These are phyloP conservation scores for Macrosteles quadrilineatus DNA, from an alignment of 1,140 invertebrate species.

Conservation along the genomic window DNA sequence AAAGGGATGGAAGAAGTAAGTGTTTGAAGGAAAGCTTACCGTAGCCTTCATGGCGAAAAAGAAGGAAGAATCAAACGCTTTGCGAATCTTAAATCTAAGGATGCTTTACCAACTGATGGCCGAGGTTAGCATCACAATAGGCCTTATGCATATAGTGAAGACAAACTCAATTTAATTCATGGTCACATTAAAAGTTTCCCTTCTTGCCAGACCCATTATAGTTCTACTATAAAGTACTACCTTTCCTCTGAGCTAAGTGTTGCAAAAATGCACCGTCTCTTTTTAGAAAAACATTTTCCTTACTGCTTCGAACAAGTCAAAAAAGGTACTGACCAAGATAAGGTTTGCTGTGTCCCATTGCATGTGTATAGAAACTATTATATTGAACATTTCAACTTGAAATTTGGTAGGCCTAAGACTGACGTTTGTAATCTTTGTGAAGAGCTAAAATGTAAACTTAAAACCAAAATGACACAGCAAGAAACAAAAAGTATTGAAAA, in stretches of 20 bases:
- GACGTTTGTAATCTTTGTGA: conserved; percentile 34
- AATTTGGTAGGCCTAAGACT: conserved; percentile 39
- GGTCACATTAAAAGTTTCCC: conserved; percentile 29
- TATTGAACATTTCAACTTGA: conserved; percentile 39
- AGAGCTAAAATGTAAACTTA: conserved; percentile 33
- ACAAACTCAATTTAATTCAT: conserved; percentile 23
- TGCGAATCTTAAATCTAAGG: not conserved
- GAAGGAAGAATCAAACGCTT: conserved; percentile 14
- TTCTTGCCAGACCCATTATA: conserved; percentile 18
- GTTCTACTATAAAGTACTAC: conserved; percentile 14
- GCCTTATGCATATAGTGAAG: conserved; percentile 10
- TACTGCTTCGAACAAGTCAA: not conserved
- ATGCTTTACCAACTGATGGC: conserved; percentile 5
- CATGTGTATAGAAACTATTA: conserved; percentile 37
- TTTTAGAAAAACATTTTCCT: not conserved
- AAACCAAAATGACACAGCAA: conserved; percentile 35
- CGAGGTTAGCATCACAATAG: conserved; percentile 17
- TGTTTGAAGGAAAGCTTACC: not conserved
- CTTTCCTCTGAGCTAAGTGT: conserved; percentile 19
- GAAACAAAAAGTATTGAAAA: conserved; percentile 41
- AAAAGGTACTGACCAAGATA: conserved; percentile 38
- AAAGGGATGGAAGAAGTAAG: not conserved
- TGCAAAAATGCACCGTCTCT: conserved; percentile 25
- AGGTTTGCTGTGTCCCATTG: conserved; percentile 24
- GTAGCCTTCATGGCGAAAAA: not conserved